phyloP scores from a whole-genome alignment of 2,113 vertebrate genomes.

The Rattus norvegicus region DNA sequence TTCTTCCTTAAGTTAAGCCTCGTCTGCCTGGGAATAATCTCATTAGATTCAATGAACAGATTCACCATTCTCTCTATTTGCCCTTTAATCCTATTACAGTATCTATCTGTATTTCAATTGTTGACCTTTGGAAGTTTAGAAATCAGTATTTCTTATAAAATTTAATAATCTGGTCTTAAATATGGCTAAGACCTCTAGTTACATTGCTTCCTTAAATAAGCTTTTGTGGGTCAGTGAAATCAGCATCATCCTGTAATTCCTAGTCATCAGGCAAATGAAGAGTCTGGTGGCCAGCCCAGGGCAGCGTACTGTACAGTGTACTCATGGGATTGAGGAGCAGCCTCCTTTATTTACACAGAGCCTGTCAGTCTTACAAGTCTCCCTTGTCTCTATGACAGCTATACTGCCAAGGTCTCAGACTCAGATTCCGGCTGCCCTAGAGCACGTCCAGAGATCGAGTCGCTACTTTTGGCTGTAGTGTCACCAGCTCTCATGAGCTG shows the following conservation, averaged over 20 bases:
- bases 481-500: neutral
- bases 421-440: neutral
- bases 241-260: neutral
- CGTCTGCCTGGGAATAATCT: conserved; percentile 84
- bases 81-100: conserved; percentile 85
- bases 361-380: neutral
- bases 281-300: neutral
- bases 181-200: conserved; percentile 69
- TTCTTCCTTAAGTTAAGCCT: conserved; percentile 76
- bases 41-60: conserved; percentile 84
- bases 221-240: conserved; percentile 16
- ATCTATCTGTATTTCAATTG: conserved; percentile 80
- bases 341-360: neutral
- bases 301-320: neutral
- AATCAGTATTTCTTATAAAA: conserved; percentile 62
- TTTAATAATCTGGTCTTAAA: conserved; percentile 66
- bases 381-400: neutral
- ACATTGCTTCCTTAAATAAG: conserved; percentile 47
- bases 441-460: neutral
- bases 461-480: neutral
- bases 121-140: conserved; percentile 67
- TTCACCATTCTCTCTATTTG: conserved; percentile 82
- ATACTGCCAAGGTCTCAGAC: no score
- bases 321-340: neutral
- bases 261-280: neutral